Base-by-base conservation (phyloP, 1,140 invertebrate species). In the Drosophila triauraria region DNA sequence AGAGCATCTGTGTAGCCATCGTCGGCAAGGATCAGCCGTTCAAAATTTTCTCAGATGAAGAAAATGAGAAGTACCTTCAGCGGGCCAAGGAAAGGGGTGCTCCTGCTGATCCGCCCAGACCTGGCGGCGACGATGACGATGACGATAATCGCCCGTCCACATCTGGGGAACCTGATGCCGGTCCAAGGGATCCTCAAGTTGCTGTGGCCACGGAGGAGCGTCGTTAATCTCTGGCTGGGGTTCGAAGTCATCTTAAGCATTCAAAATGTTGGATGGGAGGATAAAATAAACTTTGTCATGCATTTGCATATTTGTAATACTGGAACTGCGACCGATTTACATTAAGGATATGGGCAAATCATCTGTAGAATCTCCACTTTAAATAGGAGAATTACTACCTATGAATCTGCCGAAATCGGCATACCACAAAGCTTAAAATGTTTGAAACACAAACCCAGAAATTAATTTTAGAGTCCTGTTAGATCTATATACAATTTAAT, bases 11-110 rank as follows among this genome's bases (percentile, higher is more conserved):
- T 20, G 70, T 87, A 15, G 82, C 82, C 25, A 75, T 85, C 25
- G 94, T 99, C 20, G 99, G 96, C 62, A 96, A 96, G 50, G 51
- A 90, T 65, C 95, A 95, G 27, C 93, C 95, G 1, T 98, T 99
- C 78, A 95, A 95, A 51, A 96, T 98, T 63, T 95, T 96, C 64
- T 95, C 97, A 74, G 98, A 99, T 92, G 94, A 96, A 1, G 95
- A 95, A 67, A 96, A 96, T 40, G 93, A 94, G 2, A 92, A 94
- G 25, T 98, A 96, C 91, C 93, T 98, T 43, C 51, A 75, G 12
- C 40, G 38, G 62, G 77, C 72, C 3, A 77, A 61, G 15, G 32
- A 43, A 15, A 48, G 12, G 4, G 65, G 71, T 17, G 47, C 27
- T 43, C 8, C 32, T n/a, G 67, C 10, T 43, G 38, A 44, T 3